Evolutionary conservation across 2,888 invertebrate genomes (phyloP).

Genomic region (Tetropium fuscum): DNA sequence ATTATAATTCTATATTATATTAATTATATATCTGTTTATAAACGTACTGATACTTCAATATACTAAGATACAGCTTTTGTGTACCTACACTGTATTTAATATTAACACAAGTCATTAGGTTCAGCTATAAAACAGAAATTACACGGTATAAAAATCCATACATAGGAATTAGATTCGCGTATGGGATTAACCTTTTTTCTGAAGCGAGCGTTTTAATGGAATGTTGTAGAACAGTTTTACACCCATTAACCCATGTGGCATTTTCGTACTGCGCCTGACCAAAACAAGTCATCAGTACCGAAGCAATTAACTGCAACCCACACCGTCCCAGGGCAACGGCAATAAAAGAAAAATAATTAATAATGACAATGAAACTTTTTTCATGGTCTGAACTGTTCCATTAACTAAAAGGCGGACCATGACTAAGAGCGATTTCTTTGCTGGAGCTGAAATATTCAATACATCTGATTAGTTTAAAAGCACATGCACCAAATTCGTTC

Average conservation of each 20-base stretch:
- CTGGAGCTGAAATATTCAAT: slow-evolving; percentile 51
- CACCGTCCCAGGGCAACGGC: slow-evolving; percentile 1
- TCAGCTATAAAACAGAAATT: no score
- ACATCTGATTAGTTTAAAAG: slow-evolving; percentile 53
- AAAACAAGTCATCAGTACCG: background rate
- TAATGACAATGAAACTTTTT: slow-evolving; percentile 31
- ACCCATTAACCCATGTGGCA: background rate
- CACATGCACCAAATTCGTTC: slow-evolving; percentile 37
- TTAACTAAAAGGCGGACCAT: slow-evolving; percentile 41
- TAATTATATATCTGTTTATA: no score
- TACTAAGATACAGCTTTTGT: no score
- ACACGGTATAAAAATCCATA: background rate
- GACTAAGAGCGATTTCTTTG: slow-evolving; percentile 50
- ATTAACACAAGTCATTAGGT: no score
- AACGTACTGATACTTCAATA: no score
- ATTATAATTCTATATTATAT: no score
- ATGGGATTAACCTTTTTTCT: background rate
- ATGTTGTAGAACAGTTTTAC: background rate
- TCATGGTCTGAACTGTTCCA: slow-evolving; percentile 33
- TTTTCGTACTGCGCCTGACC: background rate
- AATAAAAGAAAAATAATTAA: slow-evolving; percentile 30
- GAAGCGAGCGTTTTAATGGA: background rate
- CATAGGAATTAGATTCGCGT: background rate
- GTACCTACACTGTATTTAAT: no score
- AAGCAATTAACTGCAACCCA: slow-evolving; percentile 17